Evolutionary conservation across 2,888 invertebrate genomes (phyloP).

Genomic region (Lithophane ornitopus): DNA sequence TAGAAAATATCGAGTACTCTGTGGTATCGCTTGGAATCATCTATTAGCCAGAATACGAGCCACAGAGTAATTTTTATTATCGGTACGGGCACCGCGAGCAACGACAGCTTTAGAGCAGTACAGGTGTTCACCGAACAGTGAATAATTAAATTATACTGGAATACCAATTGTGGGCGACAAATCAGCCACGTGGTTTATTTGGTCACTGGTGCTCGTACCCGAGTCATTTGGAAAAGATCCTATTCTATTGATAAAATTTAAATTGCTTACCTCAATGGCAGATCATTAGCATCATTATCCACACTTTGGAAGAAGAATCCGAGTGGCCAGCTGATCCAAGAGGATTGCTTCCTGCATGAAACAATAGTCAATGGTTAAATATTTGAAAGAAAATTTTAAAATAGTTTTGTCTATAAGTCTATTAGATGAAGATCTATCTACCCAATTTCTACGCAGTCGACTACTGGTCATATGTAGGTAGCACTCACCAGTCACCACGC

Average conservation of each 20-base stretch:
- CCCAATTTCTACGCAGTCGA: constrained; percentile 31
- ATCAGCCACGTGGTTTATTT: not conserved
- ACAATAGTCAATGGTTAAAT: constrained; percentile 4
- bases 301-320: constrained; percentile 96
- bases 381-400: not conserved
- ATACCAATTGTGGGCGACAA: not conserved
- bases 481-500: constrained; percentile 52
- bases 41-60: too few relatives aligned
- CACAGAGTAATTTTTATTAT: too few relatives aligned
- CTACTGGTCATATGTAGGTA: constrained; percentile 26
- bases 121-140: not conserved
- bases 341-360: constrained; percentile 91
- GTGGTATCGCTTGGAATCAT: too few relatives aligned
- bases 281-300: constrained; percentile 93
- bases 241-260: too few relatives aligned
- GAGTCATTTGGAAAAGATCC: not conserved
- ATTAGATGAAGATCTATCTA: constrained; percentile 31
- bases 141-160: too few relatives aligned
- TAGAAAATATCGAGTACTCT: too few relatives aligned
- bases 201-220: too few relatives aligned
- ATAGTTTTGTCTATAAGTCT: not conserved
- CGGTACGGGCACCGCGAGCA: too few relatives aligned
- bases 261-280: constrained; percentile 93
- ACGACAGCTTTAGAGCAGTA: not conserved
- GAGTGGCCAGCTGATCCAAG: constrained; percentile 98